These are phyloP conservation scores for Scomber japonicus DNA, from an alignment of 2,113 vertebrate species.

Conservation along the genomic window DNA sequence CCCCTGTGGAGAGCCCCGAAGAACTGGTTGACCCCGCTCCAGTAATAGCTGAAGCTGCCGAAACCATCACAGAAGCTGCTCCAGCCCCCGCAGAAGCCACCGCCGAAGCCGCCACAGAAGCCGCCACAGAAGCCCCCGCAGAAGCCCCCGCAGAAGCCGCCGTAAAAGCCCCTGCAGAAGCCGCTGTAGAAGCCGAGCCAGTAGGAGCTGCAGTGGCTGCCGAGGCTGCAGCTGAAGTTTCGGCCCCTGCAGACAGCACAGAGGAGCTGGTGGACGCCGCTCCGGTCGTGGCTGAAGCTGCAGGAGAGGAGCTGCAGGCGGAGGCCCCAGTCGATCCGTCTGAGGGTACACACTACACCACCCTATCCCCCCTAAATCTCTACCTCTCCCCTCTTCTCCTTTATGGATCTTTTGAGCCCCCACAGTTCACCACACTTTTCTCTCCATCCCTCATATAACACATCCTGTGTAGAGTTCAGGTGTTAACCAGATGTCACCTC, in stretches of 20 bases:
- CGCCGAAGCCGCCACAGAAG: too few species aligned
- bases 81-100: background rate
- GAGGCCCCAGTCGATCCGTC: slow-evolving; percentile 55
- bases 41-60: background rate
- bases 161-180: background rate
- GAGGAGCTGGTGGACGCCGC: slow-evolving; percentile 63
- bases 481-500: background rate
- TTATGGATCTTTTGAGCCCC: slow-evolving; percentile 37
- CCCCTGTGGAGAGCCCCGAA: background rate
- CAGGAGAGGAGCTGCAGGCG: slow-evolving; percentile 64
- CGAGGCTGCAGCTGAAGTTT: slow-evolving; percentile 37
- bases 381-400: slow-evolving; percentile 39
- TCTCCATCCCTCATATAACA: slow-evolving; percentile 11
- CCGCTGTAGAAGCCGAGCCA: background rate
- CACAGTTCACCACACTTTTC: slow-evolving; percentile 34
- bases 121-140: background rate
- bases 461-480: slow-evolving; percentile 8
- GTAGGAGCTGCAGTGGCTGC: slow-evolving; percentile 1
- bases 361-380: slow-evolving; percentile 36
- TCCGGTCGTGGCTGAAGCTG: slow-evolving; percentile 56
- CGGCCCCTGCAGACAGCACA: slow-evolving; percentile 1
- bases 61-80: background rate
- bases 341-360: slow-evolving; percentile 82
- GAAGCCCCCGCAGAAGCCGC: background rate
- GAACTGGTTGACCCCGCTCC: background rate